A percentile compares a stretch with the other conserved stretches of the same genome.
Conservation (phyloP, 2,888 invertebrate species). For the Agrochola macilenta region DNA sequence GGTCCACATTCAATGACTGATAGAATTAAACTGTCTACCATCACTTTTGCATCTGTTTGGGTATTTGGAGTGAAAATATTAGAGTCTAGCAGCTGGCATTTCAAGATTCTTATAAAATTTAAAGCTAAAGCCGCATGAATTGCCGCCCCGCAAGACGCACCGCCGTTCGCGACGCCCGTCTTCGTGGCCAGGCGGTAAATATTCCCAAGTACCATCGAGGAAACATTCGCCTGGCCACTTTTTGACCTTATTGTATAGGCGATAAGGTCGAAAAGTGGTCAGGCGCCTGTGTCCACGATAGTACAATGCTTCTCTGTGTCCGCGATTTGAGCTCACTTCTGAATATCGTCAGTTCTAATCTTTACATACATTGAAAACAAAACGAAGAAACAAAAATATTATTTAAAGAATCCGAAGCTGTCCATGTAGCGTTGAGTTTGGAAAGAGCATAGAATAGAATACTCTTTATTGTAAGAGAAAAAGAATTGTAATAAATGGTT, state of each 20-base stretch:
- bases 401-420: neutral
- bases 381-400: neutral
- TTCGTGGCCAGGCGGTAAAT: too few species aligned
- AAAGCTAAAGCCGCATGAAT: too few species aligned
- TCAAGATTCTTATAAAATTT: constrained; percentile 9
- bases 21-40: too few species aligned
- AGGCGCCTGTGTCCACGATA: too few species aligned
- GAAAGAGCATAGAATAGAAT: neutral
- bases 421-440: neutral
- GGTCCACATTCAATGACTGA: too few species aligned
- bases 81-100: constrained; percentile 4
- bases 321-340: constrained; percentile 60
- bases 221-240: too few species aligned
- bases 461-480: neutral
- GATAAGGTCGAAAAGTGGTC: too few species aligned
- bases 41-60: neutral
- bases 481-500: neutral
- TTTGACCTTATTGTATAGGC: too few species aligned
- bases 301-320: constrained; percentile 50
- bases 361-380: constrained; percentile 9
- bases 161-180: too few species aligned
- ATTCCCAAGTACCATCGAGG: too few species aligned
- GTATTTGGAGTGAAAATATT: constrained; percentile 7
- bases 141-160: too few species aligned
- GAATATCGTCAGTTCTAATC: constrained; percentile 57